Base-by-base conservation (phyloP, 2,113 vertebrate species). In the Apaloderma vittatum region DNA sequence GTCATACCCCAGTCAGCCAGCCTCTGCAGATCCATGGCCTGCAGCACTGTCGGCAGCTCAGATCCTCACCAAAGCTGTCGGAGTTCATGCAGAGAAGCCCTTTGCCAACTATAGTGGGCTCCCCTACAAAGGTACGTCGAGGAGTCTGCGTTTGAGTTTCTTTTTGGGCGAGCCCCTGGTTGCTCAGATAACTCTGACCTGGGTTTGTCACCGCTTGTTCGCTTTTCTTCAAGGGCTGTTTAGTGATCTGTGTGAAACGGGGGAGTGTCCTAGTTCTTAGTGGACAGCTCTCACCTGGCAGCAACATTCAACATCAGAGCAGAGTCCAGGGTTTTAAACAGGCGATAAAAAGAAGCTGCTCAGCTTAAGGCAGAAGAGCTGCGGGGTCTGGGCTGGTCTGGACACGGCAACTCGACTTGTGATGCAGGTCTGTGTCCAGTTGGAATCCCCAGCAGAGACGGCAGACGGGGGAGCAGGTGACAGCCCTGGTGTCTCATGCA, bases 31-130 rank as follows among this genome's bases (percentile, higher is more conserved):
- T 97, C 9, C 97, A 98, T 0, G 97, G 92, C 36, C 86, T 98
- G 46, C 98, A 96, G 88, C 98, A 94, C 55, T 99, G 96, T 98
- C 97, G 99, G 22, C 98, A 98, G n/a, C 98, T 99, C 30, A 98
- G 99, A 5, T 98, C 99, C 49, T 99, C 99, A 1, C 99, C 99
- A 4, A 99, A 99, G 90, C 98, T 99, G 73, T 99, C 99, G 0
- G 99, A 99, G 90, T 99, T 99, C 94, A 98, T 99, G 98, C 99
- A 99, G 98, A 98, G 99, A 19, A 99, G 97, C 94, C 99, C 99
- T 36, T 98, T 99, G 49, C 99, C 99, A 74, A 99, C 99, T 6
- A 99, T 99, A 96, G 80, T 99, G 91, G 99, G 99, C 91, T 99
- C 99, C 70, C 99, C 99, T 3, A 99, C 98, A 57, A 99, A 99